These are phyloP conservation scores for Masnerella sp. DNA, from an alignment of 2,888 invertebrate genomes.

Conservation along the genomic window DNA sequence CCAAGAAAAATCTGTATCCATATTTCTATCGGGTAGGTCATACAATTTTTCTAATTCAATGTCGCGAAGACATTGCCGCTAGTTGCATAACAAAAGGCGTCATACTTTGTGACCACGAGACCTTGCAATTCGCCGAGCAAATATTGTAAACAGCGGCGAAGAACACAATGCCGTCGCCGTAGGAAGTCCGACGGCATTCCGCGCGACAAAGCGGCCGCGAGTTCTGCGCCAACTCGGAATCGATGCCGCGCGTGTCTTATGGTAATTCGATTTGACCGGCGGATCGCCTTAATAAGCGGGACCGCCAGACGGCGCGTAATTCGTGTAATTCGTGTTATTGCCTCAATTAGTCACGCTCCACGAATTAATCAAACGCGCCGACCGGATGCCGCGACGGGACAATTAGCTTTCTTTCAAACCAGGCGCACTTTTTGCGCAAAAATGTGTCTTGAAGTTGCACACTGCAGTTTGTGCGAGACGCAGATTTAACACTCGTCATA, in stretches of 20 bases:
- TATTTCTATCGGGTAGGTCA: too few species aligned
- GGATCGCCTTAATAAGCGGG: conserved; percentile 5
- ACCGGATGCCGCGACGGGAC: conserved; percentile 37
- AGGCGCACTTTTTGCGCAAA: background rate
- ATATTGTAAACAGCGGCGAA: conserved; percentile 43
- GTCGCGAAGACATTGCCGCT: conserved; percentile 34
- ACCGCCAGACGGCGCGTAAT: conserved; percentile 9
- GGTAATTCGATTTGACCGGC: conserved; percentile 6
- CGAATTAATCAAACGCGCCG: conserved; percentile 59
- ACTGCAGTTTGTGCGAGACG: too few species aligned
- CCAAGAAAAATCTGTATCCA: too few species aligned
- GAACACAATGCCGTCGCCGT: conserved; percentile 20
- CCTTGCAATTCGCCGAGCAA: conserved; percentile 39
- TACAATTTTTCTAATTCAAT: too few species aligned
- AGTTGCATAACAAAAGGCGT: conserved; percentile 39
- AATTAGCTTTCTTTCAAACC: conserved; percentile 10
- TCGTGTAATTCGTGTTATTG: conserved; percentile 56
- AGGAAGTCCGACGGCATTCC: conserved; percentile 24
- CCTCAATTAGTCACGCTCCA: conserved; percentile 60
- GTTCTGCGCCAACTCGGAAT: too few species aligned
- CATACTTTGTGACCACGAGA: conserved; percentile 34
- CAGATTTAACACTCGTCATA: too few species aligned
- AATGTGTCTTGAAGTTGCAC: background rate
- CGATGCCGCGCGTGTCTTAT: conserved; percentile 7
- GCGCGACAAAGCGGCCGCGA: background rate